Conservation (phyloP, 2,797 vertebrate species). For the Gallinago stenura region DNA sequence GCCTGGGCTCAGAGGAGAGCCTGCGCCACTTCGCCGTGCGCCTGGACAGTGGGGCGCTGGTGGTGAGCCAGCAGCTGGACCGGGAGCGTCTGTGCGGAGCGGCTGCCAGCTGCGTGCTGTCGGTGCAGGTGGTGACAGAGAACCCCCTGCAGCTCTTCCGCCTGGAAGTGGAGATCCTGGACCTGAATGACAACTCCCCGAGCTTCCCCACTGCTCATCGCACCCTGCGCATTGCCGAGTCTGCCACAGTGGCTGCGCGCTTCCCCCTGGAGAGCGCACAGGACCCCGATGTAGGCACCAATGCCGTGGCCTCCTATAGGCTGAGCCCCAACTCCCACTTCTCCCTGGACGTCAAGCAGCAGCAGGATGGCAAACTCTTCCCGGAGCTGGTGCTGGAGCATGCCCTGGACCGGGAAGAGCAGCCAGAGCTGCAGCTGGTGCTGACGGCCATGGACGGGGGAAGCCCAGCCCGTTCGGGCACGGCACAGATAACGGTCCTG, state of each 20-base stretch:
- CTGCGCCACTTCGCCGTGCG: slow-evolving; percentile 89
- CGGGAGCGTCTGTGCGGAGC: slow-evolving; percentile 90
- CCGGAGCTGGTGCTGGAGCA: slow-evolving; percentile 92
- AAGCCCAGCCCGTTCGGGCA: slow-evolving; percentile 88
- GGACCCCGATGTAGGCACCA: slow-evolving; percentile 93
- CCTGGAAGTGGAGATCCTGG: slow-evolving; percentile 90
- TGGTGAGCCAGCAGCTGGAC: slow-evolving; percentile 91
- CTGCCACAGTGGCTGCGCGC: slow-evolving; percentile 84
- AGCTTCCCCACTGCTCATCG: slow-evolving; percentile 87
- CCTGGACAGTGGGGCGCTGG: slow-evolving; percentile 85
- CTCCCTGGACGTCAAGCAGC: slow-evolving; percentile 86
- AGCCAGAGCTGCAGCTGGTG: slow-evolving; percentile 86
- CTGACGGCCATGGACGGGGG: slow-evolving; percentile 93
- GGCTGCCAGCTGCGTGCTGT: slow-evolving; percentile 84
- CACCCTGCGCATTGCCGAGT: slow-evolving; percentile 90
- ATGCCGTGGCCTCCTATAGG: slow-evolving; percentile 89
- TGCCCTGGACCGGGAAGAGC: slow-evolving; percentile 89
- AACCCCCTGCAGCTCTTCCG: slow-evolving; percentile 88
- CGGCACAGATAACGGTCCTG: slow-evolving; percentile 85
- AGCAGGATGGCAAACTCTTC: slow-evolving; percentile 92
- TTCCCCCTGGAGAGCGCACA: slow-evolving; percentile 94
- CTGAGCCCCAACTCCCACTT: slow-evolving; percentile 88
- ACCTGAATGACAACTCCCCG: slow-evolving; percentile 95
- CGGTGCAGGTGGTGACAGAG: slow-evolving; percentile 88
- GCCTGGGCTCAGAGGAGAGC: slow-evolving; percentile 85